Conservation (phyloP, 2,888 invertebrate species). For the Brachyptera putata region DNA sequence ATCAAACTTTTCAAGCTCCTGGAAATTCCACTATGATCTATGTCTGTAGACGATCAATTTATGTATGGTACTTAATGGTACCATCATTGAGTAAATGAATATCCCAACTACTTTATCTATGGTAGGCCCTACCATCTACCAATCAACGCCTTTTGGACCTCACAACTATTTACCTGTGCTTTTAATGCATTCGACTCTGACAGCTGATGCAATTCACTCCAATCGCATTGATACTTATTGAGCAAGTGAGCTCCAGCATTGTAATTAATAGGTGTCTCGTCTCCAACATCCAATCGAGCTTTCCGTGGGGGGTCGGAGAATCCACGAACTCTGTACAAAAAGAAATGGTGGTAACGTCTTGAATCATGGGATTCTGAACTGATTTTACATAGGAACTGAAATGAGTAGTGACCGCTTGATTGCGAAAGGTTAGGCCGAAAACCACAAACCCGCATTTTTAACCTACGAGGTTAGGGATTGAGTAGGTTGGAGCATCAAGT, state of each 20-base stretch:
- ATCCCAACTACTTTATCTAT: no score
- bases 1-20: no score
- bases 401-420: background rate
- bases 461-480: no score
- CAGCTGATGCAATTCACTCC: constrained; percentile 64
- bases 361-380: background rate
- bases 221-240: constrained; percentile 65
- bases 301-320: constrained; percentile 28
- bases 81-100: background rate
- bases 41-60: no score
- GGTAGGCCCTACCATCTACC: no score
- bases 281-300: constrained; percentile 32
- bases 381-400: background rate
- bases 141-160: no score
- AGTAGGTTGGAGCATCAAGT: no score
- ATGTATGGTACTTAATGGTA: no score
- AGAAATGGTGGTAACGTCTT: background rate
- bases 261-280: constrained; percentile 43
- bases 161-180: constrained; percentile 53
- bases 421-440: background rate
- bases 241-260: constrained; percentile 66
- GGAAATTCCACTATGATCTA: no score
- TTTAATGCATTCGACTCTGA: constrained; percentile 59
- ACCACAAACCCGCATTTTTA: no score
- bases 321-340: constrained; percentile 34